Evolutionary conservation across 1,140 invertebrate genomes (phyloP), one percentile per base, ranked within the genome.

Genomic region (Zophobas morio): DNA sequence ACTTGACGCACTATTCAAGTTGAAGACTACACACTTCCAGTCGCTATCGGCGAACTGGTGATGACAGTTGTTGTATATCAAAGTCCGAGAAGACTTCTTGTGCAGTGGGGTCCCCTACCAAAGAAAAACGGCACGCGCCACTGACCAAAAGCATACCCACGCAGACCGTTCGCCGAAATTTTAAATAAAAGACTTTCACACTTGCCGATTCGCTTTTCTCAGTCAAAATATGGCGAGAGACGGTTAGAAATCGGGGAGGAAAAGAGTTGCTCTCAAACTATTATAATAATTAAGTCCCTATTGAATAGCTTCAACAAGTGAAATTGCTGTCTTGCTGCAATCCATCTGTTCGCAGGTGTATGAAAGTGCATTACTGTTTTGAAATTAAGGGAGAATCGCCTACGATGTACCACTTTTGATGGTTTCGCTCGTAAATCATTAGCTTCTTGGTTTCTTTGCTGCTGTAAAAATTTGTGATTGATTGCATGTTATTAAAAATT

Each of bases 151-250:
- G 3, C 6, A 8, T 20, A 20, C 20, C 20, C 42, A 51, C 49
- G 49, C 6, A 51, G 20, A 51, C 8, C 42, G 20, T 8, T 46
- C 42, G n/a, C 20, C 49, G 49, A 51, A 5, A 20, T n/a, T 6
- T 8, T 3, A 46, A 46, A 46, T 46, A 8, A 46, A 3, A 46
- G 42, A 66, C 60, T 66, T 66, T 66, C 60, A 66, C 60, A 60
- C 56, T 33, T 60, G 60, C 60, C 34, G 35, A 40, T 66, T 66
- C 60, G 36, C 60, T 66, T 66, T 66, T 66, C 60, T 20, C 37
- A 33, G 42, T 4, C 42, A 8, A 46, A 46, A 46, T 46, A 46
- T 8, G 42, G 42, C 42, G 3, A 3, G 42, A 46, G 42, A 8
- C 42, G 3, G 42, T 8, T 46, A 46, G 42, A 46, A 46, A 46